Conservation (phyloP, 1,140 invertebrate species). For the Drosophila busckii region DNA sequence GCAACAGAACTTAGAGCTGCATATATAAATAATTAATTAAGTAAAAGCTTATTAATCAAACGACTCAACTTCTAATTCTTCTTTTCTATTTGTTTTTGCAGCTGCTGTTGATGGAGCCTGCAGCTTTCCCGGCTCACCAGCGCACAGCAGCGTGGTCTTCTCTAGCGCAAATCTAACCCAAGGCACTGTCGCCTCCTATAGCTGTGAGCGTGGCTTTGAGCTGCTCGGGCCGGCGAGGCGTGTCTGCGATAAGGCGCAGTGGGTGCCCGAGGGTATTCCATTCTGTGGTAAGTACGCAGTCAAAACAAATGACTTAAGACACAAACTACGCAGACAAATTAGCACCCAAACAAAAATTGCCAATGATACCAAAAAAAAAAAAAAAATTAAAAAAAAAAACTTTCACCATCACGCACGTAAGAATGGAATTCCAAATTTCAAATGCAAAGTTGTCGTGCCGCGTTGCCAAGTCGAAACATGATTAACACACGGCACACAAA, state of each 20-base stretch:
- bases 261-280: constrained; percentile 94
- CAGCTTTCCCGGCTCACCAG: constrained; percentile 94
- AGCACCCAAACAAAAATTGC: constrained; percentile 55
- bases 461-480: constrained; percentile 65
- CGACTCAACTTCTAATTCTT: constrained; percentile 2
- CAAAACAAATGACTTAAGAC: constrained; percentile 60
- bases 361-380: constrained; percentile 37
- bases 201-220: constrained; percentile 94
- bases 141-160: constrained; percentile 90
- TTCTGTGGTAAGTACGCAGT: constrained; percentile 92
- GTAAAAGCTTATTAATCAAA: constrained; percentile 26
- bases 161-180: constrained; percentile 83
- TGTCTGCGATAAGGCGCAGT: constrained; percentile 88
- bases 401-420: constrained; percentile 1
- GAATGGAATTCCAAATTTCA: constrained; percentile 40
- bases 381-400: neutral
- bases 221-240: constrained; percentile 90
- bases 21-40: constrained; percentile 27
- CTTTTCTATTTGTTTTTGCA: constrained; percentile 21
- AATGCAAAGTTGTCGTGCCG: constrained; percentile 61
- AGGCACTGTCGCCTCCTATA: constrained; percentile 90
- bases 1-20: neutral
- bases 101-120: constrained; percentile 82
- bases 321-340: constrained; percentile 49
- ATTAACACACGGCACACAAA: constrained; percentile 71